Evolutionary conservation across 2,797 vertebrate genomes (phyloP).

Genomic region (Cyclopterus lumpus): DNA sequence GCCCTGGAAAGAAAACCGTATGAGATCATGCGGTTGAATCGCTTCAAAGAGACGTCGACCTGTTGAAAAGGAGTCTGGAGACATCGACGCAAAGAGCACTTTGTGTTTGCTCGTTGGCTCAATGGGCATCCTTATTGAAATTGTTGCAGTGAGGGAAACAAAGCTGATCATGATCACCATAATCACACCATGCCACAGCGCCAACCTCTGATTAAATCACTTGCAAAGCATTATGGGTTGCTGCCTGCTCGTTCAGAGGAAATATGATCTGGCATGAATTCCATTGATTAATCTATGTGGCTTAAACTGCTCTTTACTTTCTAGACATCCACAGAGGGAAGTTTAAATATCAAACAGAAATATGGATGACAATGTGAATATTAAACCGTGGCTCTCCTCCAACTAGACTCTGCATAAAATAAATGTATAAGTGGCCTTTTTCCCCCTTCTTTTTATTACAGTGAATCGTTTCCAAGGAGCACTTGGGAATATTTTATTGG

Average conservation of each 20-base stretch:
- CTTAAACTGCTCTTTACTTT: conserved; percentile 66
- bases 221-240: conserved; percentile 53
- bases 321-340: conserved; percentile 56
- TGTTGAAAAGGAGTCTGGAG: not conserved
- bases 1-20: not conserved
- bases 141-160: conserved; percentile 31
- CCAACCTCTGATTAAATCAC: conserved; percentile 58
- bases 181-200: conserved; percentile 48
- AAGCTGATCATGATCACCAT: conserved; percentile 59
- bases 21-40: not conserved
- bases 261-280: conserved; percentile 59
- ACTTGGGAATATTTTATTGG: conserved; percentile 50
- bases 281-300: conserved; percentile 69
- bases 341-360: conserved; percentile 76
- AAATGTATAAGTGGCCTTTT: conserved; percentile 42
- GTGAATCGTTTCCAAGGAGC: conserved; percentile 56
- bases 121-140: conserved; percentile 36
- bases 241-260: conserved; percentile 49
- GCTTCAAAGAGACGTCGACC: not conserved
- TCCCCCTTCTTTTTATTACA: conserved; percentile 28
- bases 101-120: conserved; percentile 28
- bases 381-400: conserved; percentile 56
- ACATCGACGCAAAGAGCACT: conserved; percentile 10
- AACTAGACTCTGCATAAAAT: conserved; percentile 57
- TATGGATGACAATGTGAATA: conserved; percentile 69